phyloP scores from a whole-genome alignment of 1,140 invertebrate genomes.

The Vanessa atalanta region DNA sequence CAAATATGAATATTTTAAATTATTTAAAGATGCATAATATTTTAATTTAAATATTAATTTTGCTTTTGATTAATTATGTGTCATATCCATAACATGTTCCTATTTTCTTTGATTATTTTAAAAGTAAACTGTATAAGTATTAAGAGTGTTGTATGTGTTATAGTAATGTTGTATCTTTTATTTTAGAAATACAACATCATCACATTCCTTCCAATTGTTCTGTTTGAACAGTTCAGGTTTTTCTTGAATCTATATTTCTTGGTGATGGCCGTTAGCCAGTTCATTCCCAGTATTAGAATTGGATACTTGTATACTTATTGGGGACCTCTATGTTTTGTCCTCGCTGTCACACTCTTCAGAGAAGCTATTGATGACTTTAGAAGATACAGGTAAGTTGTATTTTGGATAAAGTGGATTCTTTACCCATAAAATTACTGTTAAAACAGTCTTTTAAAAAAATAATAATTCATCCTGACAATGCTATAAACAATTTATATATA shows the following conservation, averaged over 20 bases:
- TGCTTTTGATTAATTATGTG: no score
- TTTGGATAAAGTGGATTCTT: not conserved
- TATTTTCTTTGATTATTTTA: no score
- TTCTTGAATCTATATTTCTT: constrained; percentile 99
- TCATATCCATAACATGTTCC: no score
- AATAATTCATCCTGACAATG: no score
- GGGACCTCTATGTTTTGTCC: constrained; percentile 98
- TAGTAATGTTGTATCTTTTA: not conserved
- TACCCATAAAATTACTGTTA: no score
- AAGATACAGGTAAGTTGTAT: constrained; percentile 82
- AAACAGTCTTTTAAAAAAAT: no score
- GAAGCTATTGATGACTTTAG: constrained; percentile 98
- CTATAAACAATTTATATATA: no score
- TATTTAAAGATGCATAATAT: no score
- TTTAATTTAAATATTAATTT: no score
- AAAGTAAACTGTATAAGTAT: no score
- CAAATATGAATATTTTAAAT: not conserved
- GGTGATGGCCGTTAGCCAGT: constrained; percentile 98
- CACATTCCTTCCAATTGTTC: constrained; percentile 97
- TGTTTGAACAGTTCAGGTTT: constrained; percentile 99
- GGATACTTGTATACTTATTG: constrained; percentile 99
- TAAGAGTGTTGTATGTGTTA: no score
- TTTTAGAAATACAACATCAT: constrained; percentile 97
- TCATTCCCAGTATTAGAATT: constrained; percentile 97
- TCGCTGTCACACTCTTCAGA: constrained; percentile 96